A percentile compares a stretch with the other conserved stretches of the same genome.
These are phyloP conservation scores for Biston stratarius DNA, from an alignment of 2,888 invertebrate species.

Conservation along the genomic window DNA sequence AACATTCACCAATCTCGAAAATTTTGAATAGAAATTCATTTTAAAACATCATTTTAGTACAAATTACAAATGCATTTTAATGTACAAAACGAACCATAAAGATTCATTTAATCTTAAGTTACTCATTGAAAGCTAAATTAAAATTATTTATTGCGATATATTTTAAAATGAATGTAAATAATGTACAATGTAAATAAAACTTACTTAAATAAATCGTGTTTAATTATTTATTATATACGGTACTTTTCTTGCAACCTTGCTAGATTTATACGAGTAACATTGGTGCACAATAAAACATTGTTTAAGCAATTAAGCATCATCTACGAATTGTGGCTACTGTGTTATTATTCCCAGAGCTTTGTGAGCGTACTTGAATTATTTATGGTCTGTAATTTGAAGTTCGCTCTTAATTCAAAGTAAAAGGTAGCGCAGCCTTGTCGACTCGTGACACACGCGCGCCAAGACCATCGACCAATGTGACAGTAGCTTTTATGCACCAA, in stretches of 20 bases:
- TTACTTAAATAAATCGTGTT: constrained; percentile 58
- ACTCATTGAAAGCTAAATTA: constrained; percentile 59
- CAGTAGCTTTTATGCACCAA: constrained; percentile 28
- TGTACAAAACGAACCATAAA: constrained; percentile 37
- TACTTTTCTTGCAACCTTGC: constrained; percentile 35
- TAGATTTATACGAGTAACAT: constrained; percentile 32
- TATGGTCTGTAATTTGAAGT: constrained; percentile 70
- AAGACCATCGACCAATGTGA: constrained; percentile 36
- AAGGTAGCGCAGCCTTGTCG: constrained; percentile 74
- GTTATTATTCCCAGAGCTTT: constrained; percentile 65
- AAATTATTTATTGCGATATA: constrained; percentile 50
- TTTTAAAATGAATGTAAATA: constrained; percentile 70
- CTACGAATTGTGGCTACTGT: constrained; percentile 45
- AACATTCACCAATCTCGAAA: constrained; percentile 35
- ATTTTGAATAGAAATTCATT: constrained; percentile 28
- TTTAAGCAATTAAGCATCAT: constrained; percentile 40
- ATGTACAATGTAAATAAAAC: constrained; percentile 66
- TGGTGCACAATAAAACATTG: constrained; percentile 42
- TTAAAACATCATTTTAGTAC: constrained; percentile 41
- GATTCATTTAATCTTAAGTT: constrained; percentile 37
- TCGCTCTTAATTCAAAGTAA: constrained; percentile 74
- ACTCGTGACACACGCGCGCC: constrained; percentile 60
- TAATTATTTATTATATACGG: constrained; percentile 53
- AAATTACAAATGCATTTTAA: constrained; percentile 40
- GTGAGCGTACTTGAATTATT: constrained; percentile 69